Percentiles rank a stretch among this genome's conserved stretches.
phyloP scores from a whole-genome alignment of 2,888 invertebrate species.

The Ormia ochracea region DNA sequence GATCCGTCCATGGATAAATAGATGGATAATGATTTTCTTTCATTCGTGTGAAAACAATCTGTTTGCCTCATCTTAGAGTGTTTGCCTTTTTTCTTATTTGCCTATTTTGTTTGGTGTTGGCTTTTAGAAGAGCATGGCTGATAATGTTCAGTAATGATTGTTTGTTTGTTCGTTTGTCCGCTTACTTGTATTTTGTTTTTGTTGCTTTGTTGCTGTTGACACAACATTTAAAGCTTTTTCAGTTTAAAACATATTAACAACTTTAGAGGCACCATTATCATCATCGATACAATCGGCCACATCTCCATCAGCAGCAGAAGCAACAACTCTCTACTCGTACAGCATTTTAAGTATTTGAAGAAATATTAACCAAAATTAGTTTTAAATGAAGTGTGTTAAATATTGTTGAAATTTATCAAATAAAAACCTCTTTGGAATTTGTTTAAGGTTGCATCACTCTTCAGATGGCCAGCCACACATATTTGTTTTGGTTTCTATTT shows the following conservation, averaged over 20 bases:
- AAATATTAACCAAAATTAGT: constrained; percentile 54
- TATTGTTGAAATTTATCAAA: constrained; percentile 38
- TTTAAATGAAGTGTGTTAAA: constrained; percentile 54
- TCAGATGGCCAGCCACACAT: constrained; percentile 3
- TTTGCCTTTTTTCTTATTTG: neutral
- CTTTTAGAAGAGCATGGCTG: constrained; percentile 42
- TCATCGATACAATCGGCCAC: neutral
- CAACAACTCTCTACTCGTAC: constrained; percentile 12
- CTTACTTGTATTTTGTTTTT: constrained; percentile 18
- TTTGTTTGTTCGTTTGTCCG: constrained; percentile 43
- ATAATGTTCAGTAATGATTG: constrained; percentile 58
- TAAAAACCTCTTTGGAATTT: constrained; percentile 12
- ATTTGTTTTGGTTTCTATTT: constrained; percentile 11
- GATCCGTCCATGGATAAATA: constrained; percentile 37
- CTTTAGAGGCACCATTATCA: constrained; percentile 38
- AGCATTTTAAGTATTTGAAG: constrained; percentile 48
- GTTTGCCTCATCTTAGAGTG: constrained; percentile 42
- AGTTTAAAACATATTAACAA: constrained; percentile 57
- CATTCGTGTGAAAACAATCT: constrained; percentile 52
- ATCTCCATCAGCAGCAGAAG: constrained; percentile 17
- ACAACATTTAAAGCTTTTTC: constrained; percentile 56
- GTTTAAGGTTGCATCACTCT: neutral
- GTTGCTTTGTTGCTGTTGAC: constrained; percentile 36
- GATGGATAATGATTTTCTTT: constrained; percentile 33
- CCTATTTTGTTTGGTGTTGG: neutral